Conservation (phyloP, 1,140 invertebrate genomes). For the Formica exsecta region DNA sequence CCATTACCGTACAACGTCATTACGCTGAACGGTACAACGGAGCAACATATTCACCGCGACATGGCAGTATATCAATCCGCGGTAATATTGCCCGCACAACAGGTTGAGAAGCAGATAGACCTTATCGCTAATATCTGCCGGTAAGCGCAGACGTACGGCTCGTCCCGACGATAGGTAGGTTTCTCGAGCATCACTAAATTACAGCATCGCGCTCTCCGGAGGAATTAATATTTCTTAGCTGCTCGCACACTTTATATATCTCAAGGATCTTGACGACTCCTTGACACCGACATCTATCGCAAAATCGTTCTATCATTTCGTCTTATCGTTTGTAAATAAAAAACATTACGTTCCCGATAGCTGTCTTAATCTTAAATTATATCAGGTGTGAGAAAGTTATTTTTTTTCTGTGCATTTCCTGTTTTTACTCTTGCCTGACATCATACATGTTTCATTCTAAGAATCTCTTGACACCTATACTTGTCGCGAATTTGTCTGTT, state of each 20-base stretch:
- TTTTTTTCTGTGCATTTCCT: not conserved
- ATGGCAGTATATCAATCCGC: slow-evolving; percentile 75
- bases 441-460: not conserved
- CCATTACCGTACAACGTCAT: slow-evolving; percentile 76
- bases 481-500: slow-evolving; percentile 51
- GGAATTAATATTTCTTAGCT: slow-evolving; percentile 66
- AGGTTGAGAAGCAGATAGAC: slow-evolving; percentile 72
- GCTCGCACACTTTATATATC: slow-evolving; percentile 15
- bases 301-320: slow-evolving; percentile 39
- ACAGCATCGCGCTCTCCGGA: slow-evolving; percentile 47
- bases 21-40: slow-evolving; percentile 72
- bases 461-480: slow-evolving; percentile 26
- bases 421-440: not conserved
- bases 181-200: slow-evolving; percentile 72
- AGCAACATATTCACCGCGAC: slow-evolving; percentile 73
- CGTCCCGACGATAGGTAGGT: slow-evolving; percentile 68
- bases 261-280: slow-evolving; percentile 40
- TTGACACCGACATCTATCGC: slow-evolving; percentile 34
- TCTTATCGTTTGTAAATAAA: not conserved
- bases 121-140: slow-evolving; percentile 75
- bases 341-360: slow-evolving; percentile 2
- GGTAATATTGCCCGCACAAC: slow-evolving; percentile 68
- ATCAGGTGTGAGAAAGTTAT: not conserved
- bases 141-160: slow-evolving; percentile 58
- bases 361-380: not conserved